Evolutionary conservation across 2,888 invertebrate genomes (phyloP).

Genomic region (Ypsolopha scabrella): DNA sequence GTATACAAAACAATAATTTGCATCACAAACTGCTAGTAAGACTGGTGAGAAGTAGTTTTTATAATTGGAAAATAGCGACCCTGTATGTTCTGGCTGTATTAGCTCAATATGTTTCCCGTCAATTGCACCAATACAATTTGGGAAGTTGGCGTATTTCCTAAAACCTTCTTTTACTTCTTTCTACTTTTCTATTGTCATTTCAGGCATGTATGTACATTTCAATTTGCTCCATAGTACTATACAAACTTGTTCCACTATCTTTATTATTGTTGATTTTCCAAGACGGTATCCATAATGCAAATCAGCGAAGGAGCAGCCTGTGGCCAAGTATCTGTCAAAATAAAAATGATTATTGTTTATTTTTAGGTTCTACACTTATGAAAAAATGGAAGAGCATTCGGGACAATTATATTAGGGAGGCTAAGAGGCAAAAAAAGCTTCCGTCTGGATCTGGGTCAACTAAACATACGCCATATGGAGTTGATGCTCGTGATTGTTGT

Average conservation of each 20-base stretch:
- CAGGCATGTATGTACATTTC: constrained; percentile 6
- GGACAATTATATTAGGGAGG: too few species aligned
- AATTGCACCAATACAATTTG: constrained; percentile 4
- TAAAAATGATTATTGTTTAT: constrained; percentile 9
- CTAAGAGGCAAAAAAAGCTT: too few species aligned
- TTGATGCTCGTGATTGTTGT: too few species aligned
- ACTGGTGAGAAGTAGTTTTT: constrained; percentile 19
- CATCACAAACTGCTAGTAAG: constrained; percentile 19
- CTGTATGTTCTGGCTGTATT: constrained; percentile 11
- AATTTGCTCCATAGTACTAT: constrained; percentile 19
- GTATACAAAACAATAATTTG: constrained; percentile 19
- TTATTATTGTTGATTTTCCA: constrained; percentile 18
- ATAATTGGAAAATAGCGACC: constrained; percentile 14
- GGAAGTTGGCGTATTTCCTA: constrained; percentile 19
- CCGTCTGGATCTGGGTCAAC: too few species aligned
- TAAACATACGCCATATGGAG: too few species aligned
- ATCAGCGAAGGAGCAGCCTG: constrained; percentile 18
- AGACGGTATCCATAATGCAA: constrained; percentile 15
- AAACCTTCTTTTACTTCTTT: constrained; percentile 15
- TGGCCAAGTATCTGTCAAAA: constrained; percentile 19
- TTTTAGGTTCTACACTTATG: constrained; percentile 12
- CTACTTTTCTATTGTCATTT: constrained; percentile 17
- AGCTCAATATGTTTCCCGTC: too few species aligned
- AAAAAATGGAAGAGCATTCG: too few species aligned
- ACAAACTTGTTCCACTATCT: constrained; percentile 17